phyloP scores from a whole-genome alignment of 1,140 invertebrate genomes.

The Panulirus ornatus region DNA sequence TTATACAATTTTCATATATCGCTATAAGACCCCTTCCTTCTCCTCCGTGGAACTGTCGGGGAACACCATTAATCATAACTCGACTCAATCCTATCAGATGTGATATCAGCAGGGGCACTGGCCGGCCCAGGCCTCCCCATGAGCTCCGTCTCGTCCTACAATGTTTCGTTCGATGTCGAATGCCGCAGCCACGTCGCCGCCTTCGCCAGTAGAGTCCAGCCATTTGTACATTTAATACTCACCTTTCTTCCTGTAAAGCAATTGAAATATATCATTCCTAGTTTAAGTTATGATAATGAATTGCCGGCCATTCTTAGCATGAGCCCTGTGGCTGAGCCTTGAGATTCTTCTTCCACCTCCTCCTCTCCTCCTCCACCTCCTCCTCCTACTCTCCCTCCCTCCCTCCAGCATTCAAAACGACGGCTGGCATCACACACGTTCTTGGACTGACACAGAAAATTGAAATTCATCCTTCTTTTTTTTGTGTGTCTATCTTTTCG shows the following conservation, averaged over 20 bases:
- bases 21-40: constrained; percentile 41
- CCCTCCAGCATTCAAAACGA: neutral
- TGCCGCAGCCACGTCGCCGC: neutral
- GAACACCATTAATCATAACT: constrained; percentile 69
- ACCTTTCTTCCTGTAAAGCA: too few relatives aligned
- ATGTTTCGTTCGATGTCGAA: constrained; percentile 34
- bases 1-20: constrained; percentile 71
- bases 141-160: constrained; percentile 31
- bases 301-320: constrained; percentile 33
- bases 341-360: neutral
- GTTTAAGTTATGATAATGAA: constrained; percentile 59
- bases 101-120: constrained; percentile 61
- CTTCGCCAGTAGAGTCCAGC: too few relatives aligned
- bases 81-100: constrained; percentile 69
- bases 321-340: neutral
- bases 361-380: too few relatives aligned
- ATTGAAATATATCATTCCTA: constrained; percentile 49
- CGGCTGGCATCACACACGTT: constrained; percentile 32
- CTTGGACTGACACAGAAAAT: constrained; percentile 39
- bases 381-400: too few relatives aligned
- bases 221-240: too few relatives aligned
- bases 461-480: constrained; percentile 52
- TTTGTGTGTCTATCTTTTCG: too few relatives aligned
- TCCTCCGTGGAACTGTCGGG: constrained; percentile 54
- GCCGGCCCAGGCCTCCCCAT: constrained; percentile 25